Evolutionary conservation across 1,140 invertebrate genomes (phyloP).

Genomic region (Achroia grisella): DNA sequence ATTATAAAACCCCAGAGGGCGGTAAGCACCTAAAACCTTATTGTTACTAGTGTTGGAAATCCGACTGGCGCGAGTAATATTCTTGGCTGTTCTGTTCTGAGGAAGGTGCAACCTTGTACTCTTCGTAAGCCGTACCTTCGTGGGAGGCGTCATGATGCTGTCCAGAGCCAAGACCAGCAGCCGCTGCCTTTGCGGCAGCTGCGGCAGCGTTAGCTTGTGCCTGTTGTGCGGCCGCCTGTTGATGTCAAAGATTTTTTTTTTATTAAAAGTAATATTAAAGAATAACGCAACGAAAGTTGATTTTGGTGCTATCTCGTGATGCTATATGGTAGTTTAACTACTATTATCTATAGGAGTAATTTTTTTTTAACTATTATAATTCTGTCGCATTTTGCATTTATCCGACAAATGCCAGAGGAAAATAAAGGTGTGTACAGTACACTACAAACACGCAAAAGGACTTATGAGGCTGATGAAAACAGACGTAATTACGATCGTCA

Average conservation of each 20-base stretch:
- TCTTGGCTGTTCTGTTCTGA: constrained; percentile 36
- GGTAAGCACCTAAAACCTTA: constrained; percentile 28
- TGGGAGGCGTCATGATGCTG: constrained; percentile 43
- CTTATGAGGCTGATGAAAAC: no score
- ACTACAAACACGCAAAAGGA: no score
- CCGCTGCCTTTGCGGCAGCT: constrained; percentile 58
- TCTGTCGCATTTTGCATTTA: no score
- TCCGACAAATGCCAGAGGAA: no score
- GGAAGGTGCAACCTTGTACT: constrained; percentile 38
- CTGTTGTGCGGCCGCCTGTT: constrained; percentile 54
- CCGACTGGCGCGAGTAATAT: constrained; percentile 46
- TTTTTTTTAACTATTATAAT: no score
- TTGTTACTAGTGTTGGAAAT: constrained; percentile 58
- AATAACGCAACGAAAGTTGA: no score
- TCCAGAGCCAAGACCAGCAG: constrained; percentile 30
- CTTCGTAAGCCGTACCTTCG: constrained; percentile 61
- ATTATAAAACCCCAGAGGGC: constrained; percentile 11
- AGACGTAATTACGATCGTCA: no score
- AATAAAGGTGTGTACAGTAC: no score
- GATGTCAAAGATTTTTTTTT: constrained; percentile 8
- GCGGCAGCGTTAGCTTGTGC: constrained; percentile 58
- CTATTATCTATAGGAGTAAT: no score
- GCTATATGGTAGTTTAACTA: no score
- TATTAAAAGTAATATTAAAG: no score
- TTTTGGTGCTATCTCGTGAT: no score